Evolutionary conservation across 2,113 vertebrate species (phyloP), one percentile per base, ranked within the genome.

Genomic region (Electrona antarctica): DNA sequence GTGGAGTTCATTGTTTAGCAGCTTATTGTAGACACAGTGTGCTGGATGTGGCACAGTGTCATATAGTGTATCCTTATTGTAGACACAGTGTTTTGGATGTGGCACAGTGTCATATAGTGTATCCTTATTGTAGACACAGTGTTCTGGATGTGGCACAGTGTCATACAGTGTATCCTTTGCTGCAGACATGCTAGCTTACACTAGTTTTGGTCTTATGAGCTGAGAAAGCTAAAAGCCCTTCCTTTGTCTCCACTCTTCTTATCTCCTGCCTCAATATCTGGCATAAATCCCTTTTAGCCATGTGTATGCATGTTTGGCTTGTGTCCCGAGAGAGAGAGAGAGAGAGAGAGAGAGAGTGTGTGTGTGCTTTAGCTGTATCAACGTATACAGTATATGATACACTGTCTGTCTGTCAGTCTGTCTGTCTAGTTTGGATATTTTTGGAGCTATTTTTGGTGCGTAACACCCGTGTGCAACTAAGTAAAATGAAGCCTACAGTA

Each of bases 201-300:
- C n/a, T 54, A 13, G 51, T 6, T 69, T 78, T 62, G 55, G 46
- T 61, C 33, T 63, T 9, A 61, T 11, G 48, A 63, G 54, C 57
- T 52, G 64, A 54, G 49, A 13, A 54, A 54, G 11, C 12, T n/a
- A 70, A 14, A 46, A 71, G 28, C 51, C 61, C 78, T 1, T 51
- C 60, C 57, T 67, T 80, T 84, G 71, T 86, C 58, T 78, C 65
- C 60, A 21, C 11, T 68, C 15, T 59, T 10, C 66, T 64, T 69
- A 71, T 74, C 45, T 59, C 15, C 56, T 72, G 58, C 5, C 13
- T 12, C n/a, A 60, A 45, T 60, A 50, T 60, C 56, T 48, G 54
- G 55, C 2, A 67, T 56, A 74, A 76, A 75, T 69, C 33, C 75
- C 76, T 73, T 45, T 29, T 7, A 68, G 83, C 57, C 15, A 60